Percentiles rank a stretch among this genome's conserved stretches.
phyloP scores from a whole-genome alignment of 30 jellyfish, hydroid and myxozoan genomes.

The Aurelia sp. region DNA sequence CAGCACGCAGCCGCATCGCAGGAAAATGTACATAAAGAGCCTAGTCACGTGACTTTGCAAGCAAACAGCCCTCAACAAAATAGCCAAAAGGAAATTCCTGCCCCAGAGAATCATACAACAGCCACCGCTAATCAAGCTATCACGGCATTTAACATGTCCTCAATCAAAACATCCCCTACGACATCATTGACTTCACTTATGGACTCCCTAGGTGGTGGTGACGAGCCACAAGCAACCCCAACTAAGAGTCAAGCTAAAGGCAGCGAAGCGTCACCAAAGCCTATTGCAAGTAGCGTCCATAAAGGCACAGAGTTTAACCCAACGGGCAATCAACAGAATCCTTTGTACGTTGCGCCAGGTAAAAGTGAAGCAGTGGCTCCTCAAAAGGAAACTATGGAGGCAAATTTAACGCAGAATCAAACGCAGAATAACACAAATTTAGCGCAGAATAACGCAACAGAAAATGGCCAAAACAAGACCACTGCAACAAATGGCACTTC shows the following conservation, averaged over 20 bases:
- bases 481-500: neutral
- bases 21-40: neutral
- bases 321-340: neutral
- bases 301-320: neutral
- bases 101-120: neutral
- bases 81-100: neutral
- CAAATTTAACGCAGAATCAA: neutral
- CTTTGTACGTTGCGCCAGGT: constrained; percentile 1
- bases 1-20: neutral
- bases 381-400: neutral
- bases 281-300: neutral
- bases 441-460: neutral
- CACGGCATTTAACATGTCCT: neutral
- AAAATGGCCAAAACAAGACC: neutral
- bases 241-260: constrained; percentile 4
- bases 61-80: neutral
- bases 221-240: constrained; percentile 13
- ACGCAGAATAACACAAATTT: too few relatives aligned
- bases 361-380: neutral
- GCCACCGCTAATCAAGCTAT: neutral
- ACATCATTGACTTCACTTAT: constrained; percentile 51
- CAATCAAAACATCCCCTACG: constrained; percentile 23
- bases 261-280: neutral
- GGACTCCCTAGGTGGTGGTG: constrained; percentile 68
- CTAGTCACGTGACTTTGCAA: neutral